These are phyloP conservation scores for Spodoptera picta DNA, from an alignment of 2,888 invertebrate species.

Conservation along the genomic window DNA sequence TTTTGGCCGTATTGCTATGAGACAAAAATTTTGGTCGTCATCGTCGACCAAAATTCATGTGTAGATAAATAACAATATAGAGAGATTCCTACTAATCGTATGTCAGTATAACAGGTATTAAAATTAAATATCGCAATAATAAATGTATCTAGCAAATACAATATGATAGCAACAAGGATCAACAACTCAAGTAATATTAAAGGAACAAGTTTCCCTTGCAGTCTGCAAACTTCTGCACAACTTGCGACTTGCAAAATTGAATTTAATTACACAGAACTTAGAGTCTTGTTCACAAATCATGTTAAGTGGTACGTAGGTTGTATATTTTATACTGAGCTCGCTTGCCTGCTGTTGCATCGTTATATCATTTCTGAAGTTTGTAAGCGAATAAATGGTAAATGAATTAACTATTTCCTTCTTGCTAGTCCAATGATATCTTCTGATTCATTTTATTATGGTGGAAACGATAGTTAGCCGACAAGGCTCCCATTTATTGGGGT, in stretches of 20 bases:
- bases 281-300: constrained; percentile 44
- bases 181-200: constrained; percentile 3
- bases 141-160: not conserved
- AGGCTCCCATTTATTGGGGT: too few species aligned
- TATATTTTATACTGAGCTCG: constrained; percentile 38
- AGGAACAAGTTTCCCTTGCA: constrained; percentile 16
- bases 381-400: constrained; percentile 21
- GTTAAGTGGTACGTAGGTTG: constrained; percentile 37
- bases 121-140: too few species aligned
- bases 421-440: too few species aligned
- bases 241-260: constrained; percentile 35
- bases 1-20: too few species aligned
- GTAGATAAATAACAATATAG: too few species aligned
- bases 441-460: too few species aligned
- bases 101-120: too few species aligned
- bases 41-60: too few species aligned
- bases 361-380: constrained; percentile 9
- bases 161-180: constrained; percentile 3
- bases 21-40: too few species aligned
- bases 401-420: too few species aligned
- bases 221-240: constrained; percentile 29
- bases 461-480: too few species aligned
- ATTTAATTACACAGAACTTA: constrained; percentile 50
- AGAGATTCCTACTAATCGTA: too few species aligned
- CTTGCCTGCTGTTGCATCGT: constrained; percentile 19